phyloP scores from a whole-genome alignment of 2,888 invertebrate species.

The Watsonalla cultraria region DNA sequence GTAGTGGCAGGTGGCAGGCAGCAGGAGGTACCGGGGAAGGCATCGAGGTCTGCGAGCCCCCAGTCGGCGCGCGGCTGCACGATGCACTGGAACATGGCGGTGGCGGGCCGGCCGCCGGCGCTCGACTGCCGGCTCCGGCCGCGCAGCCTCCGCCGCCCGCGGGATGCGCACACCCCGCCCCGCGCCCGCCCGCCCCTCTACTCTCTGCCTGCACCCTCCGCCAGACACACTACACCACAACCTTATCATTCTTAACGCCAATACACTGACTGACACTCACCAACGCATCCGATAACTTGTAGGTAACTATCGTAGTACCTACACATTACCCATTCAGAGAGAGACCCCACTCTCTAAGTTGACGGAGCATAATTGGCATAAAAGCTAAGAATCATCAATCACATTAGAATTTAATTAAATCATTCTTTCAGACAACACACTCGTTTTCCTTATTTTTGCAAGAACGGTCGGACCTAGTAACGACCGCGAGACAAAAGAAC shows the following conservation, averaged over 20 bases:
- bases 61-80: conserved; percentile 89
- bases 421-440: too few species aligned
- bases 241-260: conserved; percentile 14
- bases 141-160: conserved; percentile 37
- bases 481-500: too few species aligned
- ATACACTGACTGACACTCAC: conserved; percentile 13
- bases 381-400: too few species aligned
- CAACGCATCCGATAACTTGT: background rate
- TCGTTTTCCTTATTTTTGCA: too few species aligned
- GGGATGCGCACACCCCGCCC: conserved; percentile 19
- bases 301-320: too few species aligned
- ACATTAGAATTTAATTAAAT: too few species aligned
- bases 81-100: conserved; percentile 88
- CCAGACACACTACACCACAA: conserved; percentile 4
- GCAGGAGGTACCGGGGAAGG: conserved; percentile 79
- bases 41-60: conserved; percentile 85
- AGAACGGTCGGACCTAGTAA: too few species aligned
- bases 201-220: conserved; percentile 1
- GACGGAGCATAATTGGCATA: too few species aligned
- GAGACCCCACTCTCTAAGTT: too few species aligned
- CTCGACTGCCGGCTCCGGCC: conserved; percentile 30
- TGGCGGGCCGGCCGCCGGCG: conserved; percentile 24
- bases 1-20: conserved; percentile 38
- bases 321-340: too few species aligned
- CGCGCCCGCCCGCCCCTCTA: conserved; percentile 13